Evolutionary conservation across 53 echinoderm and acorn worm species (phyloP).

Genomic region (Glandiceps talaboti): DNA sequence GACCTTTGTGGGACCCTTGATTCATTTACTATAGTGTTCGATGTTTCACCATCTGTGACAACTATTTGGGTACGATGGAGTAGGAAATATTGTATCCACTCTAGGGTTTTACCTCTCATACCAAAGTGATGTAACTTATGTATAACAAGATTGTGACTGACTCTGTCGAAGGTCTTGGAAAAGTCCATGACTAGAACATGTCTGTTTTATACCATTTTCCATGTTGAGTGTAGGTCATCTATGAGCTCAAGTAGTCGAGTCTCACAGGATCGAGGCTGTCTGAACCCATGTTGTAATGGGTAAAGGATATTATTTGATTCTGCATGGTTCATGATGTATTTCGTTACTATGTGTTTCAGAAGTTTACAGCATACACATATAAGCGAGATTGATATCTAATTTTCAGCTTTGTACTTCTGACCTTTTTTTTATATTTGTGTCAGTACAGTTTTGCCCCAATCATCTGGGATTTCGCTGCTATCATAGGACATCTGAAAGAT

Average conservation of each 20-base stretch:
- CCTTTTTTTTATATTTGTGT: conserved; percentile 15
- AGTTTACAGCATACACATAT: conserved; percentile 19
- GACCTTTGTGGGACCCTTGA: conserved; percentile 36
- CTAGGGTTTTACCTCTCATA: conserved; percentile 10
- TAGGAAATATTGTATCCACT: conserved; percentile 28
- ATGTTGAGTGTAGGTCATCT: conserved; percentile 4
- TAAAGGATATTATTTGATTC: conserved; percentile 13
- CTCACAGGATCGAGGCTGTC: conserved; percentile 12
- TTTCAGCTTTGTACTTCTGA: conserved; percentile 5
- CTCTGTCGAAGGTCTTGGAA: conserved; percentile 15
- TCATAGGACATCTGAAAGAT: conserved; percentile 22
- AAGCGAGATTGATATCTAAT: conserved; percentile 19
- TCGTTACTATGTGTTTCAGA: conserved; percentile 24
- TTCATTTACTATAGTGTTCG: conserved; percentile 1
- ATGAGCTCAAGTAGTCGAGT: conserved; percentile 19
- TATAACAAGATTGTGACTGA: conserved; percentile 13
- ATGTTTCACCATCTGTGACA: conserved; percentile 19
- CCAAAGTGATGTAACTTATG: conserved; percentile 22
- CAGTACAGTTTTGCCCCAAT: conserved; percentile 18
- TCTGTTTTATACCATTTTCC: not conserved
- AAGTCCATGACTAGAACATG: not conserved
- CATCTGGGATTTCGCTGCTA: conserved; percentile 10
- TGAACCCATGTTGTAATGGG: conserved; percentile 25
- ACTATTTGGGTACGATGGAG: conserved; percentile 21
- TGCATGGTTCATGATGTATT: conserved; percentile 23